These are phyloP conservation scores for Tragopan temminckii DNA, from an alignment of 2,797 vertebrate genomes.

Conservation along the genomic window DNA sequence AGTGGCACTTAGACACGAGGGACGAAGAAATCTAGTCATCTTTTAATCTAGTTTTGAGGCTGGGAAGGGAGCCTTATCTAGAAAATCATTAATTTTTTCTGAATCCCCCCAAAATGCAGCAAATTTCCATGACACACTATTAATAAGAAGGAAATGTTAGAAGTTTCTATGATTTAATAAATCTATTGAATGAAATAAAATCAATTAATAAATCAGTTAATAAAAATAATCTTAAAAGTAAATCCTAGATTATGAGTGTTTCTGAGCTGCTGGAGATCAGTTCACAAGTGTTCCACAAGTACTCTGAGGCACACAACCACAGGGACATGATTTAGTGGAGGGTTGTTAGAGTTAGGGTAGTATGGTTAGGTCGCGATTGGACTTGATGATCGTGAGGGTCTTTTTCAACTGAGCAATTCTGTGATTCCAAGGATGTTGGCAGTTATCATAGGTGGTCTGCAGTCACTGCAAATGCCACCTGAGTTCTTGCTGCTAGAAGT, in stretches of 20 bases:
- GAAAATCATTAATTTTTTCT: not conserved
- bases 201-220: too few species aligned
- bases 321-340: too few species aligned
- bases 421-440: not conserved
- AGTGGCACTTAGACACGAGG: not conserved
- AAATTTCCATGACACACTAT: not conserved
- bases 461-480: not conserved
- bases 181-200: too few species aligned
- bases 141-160: not conserved
- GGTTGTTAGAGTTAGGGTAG: too few species aligned
- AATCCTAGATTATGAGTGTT: rapidly evolving
- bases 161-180: not conserved
- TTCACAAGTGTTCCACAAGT: not conserved
- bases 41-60: not conserved
- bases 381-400: too few species aligned
- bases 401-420: too few species aligned
- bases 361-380: too few species aligned
- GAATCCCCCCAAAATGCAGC: not conserved
- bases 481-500: not conserved
- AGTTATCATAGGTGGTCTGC: not conserved
- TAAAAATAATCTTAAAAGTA: not conserved
- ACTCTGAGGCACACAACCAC: not conserved
- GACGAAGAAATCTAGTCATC: not conserved
- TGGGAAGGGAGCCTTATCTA: not conserved
- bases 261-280: not conserved